phyloP scores from a whole-genome alignment of 2,888 invertebrate species.

The Oasisia sp. region DNA sequence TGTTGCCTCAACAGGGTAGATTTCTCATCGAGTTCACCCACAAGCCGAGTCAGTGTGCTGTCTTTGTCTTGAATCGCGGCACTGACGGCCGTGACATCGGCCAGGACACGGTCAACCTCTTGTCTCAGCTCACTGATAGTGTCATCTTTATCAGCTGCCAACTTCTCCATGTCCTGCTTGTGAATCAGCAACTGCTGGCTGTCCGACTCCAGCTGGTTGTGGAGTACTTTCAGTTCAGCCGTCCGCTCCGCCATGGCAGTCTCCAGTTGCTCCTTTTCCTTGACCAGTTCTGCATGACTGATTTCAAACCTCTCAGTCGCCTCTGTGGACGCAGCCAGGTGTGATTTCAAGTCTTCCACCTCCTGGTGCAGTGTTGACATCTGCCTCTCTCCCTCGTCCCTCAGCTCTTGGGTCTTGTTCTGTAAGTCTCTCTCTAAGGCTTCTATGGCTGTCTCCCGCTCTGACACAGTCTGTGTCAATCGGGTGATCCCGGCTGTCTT shows the following conservation, averaged over 20 bases:
- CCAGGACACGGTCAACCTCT: not conserved
- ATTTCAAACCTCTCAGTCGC: not conserved
- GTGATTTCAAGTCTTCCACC: not conserved
- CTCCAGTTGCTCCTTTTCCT: not conserved
- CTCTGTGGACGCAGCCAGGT: not conserved
- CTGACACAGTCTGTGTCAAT: not conserved
- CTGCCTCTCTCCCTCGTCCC: not conserved
- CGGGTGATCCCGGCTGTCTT: not conserved
- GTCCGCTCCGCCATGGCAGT: not conserved
- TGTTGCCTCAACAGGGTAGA: not conserved
- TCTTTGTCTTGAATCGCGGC: constrained; percentile 25
- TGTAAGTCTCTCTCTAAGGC: not conserved
- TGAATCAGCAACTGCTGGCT: not conserved
- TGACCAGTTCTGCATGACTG: not conserved
- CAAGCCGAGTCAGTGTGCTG: not conserved
- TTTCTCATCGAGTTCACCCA: not conserved
- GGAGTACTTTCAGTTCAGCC: not conserved
- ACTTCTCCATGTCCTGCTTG: constrained; percentile 19
- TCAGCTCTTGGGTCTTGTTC: not conserved
- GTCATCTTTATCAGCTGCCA: constrained; percentile 8
- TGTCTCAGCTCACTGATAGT: not conserved
- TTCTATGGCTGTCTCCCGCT: constrained; percentile 22
- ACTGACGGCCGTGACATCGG: not conserved
- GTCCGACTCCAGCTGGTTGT: not conserved
- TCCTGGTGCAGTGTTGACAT: not conserved